phyloP scores from a whole-genome alignment of 2,113 vertebrate species.

The Fukomys damarensis region DNA sequence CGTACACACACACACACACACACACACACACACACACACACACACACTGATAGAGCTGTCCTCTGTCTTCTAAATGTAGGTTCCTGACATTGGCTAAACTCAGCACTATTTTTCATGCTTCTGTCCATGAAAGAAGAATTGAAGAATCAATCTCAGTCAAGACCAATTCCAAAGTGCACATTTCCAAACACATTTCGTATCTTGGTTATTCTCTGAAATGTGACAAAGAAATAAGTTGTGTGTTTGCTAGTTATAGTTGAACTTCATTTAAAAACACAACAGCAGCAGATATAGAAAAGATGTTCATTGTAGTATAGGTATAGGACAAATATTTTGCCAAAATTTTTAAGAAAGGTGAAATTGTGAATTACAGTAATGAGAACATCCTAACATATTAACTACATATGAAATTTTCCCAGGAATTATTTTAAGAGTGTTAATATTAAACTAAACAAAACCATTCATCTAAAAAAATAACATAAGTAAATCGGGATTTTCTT shows the following conservation, averaged over 20 bases:
- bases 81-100: not conserved
- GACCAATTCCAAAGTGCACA: not conserved
- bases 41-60: not conserved
- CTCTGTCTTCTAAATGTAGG: not conserved
- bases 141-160: not conserved
- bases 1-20: too few relatives aligned
- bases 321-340: not conserved
- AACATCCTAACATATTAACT: not conserved
- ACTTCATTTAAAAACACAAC: not conserved
- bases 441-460: not conserved
- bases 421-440: not conserved
- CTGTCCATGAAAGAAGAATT: rapidly evolving
- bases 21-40: too few relatives aligned
- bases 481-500: not conserved
- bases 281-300: not conserved
- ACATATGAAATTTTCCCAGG: rapidly evolving
- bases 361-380: not conserved
- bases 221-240: not conserved
- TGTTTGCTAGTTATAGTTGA: not conserved
- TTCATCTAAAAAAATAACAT: not conserved
- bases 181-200: not conserved
- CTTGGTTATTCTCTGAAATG: not conserved
- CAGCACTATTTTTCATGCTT: not conserved
- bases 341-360: not conserved
- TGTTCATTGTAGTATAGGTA: not conserved